Base-by-base conservation (phyloP, 2,113 vertebrate species). In the Zosterops hypoxanthus region DNA sequence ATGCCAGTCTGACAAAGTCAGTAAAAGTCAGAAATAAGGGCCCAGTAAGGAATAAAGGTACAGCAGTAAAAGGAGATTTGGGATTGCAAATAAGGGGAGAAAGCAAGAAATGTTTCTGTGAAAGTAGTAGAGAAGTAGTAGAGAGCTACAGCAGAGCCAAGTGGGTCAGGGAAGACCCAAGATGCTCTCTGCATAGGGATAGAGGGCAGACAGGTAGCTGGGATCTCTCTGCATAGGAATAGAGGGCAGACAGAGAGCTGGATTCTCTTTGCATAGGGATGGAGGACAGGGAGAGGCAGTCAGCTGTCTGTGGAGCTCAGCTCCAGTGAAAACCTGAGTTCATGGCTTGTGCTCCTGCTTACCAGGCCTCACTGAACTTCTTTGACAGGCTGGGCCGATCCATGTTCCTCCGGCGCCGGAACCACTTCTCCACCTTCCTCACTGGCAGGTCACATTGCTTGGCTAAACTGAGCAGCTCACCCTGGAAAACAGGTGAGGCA, bases 341-440 rank as follows among this genome's bases (percentile, higher is more conserved):
- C 24, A 20, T 5, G 44, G 61, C 18, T 61, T 23, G 17, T 15
- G 41, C 39, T 85, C 17, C 65, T 1, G 88, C 98, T 98, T 86
- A 99, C 99, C 98, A 98, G 96, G 99, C 98, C 93, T 99, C 99
- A 7, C 98, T 98, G 97, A 99, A 99, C 96, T 99, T 99, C 97
- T 98, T 99, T 1, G 98, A 98, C 88, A 98, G 96, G 85, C 87
- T 98, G 39, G 99, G 98, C 66, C 97, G 97, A 86, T 99, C 98
- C 66, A 98, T 97, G 91, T 98, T 99, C 72, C 98, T 96, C 23
- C 99, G 98, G 76, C 79, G 96, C 61, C 97, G 97, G 96, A 99
- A 99, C 99, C 99, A 99, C 41, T 97, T 96, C 56, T 98, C 98
- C 85, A 99, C 98, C 92, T 98, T 98, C 36, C 96, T 96, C 68